Conservation (phyloP, 2,888 invertebrate species). For the Vanessa cardui region DNA sequence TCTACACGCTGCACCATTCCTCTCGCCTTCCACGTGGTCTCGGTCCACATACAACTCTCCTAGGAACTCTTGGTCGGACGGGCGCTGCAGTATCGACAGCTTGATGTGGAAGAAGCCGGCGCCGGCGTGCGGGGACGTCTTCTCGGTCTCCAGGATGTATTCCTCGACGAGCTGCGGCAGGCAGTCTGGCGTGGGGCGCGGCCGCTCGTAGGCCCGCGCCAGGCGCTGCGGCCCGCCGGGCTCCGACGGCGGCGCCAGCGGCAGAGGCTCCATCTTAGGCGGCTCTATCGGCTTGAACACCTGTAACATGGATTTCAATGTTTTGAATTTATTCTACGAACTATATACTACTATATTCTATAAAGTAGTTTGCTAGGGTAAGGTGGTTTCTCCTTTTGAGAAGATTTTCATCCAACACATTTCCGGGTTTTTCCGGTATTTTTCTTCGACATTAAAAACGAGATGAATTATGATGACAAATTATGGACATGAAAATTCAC, state of each 20-base stretch:
- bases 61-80: conserved; percentile 93
- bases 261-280: conserved; percentile 84
- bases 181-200: conserved; percentile 86
- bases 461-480: no score
- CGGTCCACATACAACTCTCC: conserved; percentile 95
- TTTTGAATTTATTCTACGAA: no score
- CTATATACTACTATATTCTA: no score
- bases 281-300: conserved; percentile 85
- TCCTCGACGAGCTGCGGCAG: conserved; percentile 93
- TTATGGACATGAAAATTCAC: no score
- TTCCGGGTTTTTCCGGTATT: no score
- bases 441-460: no score
- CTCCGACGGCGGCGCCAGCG: conserved; percentile 81
- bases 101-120: conserved; percentile 91
- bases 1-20: conserved; percentile 91
- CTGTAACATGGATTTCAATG: conserved; percentile 49
- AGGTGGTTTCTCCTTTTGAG: no score
- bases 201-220: conserved; percentile 83
- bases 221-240: conserved; percentile 63
- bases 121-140: conserved; percentile 83
- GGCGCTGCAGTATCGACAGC: conserved; percentile 92
- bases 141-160: conserved; percentile 93
- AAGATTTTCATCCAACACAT: no score
- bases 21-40: conserved; percentile 89
- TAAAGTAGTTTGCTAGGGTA: no score